Evolutionary conservation across 2,797 vertebrate genomes (phyloP), one percentile per base, ranked within the genome.

Genomic region (Xenopus petersii): DNA sequence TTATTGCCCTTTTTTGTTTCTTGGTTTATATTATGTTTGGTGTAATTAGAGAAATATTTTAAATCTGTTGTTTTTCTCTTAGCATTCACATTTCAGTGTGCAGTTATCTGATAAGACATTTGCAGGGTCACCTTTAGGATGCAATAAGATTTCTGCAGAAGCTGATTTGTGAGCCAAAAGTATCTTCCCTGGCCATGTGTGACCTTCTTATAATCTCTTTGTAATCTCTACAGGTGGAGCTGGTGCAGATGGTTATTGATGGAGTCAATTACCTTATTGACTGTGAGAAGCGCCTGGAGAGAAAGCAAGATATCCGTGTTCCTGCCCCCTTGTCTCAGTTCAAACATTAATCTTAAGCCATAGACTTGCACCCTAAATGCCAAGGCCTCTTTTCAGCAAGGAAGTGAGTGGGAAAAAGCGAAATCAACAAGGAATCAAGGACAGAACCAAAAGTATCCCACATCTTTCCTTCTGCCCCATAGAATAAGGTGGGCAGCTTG

Each of bases 191-290:
- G 60, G 69, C 51, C 15, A 55, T 54, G 13, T 70, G 24, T 12
- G 36, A 67, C 51, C 62, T 56, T 74, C 17, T 51, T 12, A 42
- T 78, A 78, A 78, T 78, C 71, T n/a, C 16, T 10, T 5, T 79
- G 10, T 79, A 47, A 65, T 74, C 67, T n/a, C 30, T 55, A 49
- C 85, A 99, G 97, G 96, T 98, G 86, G 95, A 98, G 79, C 87
- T 98, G 88, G 96, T 97, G 55, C 98, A 99, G 86, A 92, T 94
- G 51, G 94, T 98, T 86, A 87, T 99, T 5, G 96, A 99, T 12
- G 97, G 98, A 0, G 93, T 99, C 79, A 98, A 95, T 90, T 99
- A 95, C 89, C 89, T 99, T 74, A 87, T 98, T 2, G 96, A 99
- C 81, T 99, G 96, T 11, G 97, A 99, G 89, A 95, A 95, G 86